A percentile compares a stretch with the other conserved stretches of the same genome.
These are phyloP conservation scores for Paramormyrops hopkinsi DNA, from an alignment of 2,797 vertebrate species.

Conservation along the genomic window DNA sequence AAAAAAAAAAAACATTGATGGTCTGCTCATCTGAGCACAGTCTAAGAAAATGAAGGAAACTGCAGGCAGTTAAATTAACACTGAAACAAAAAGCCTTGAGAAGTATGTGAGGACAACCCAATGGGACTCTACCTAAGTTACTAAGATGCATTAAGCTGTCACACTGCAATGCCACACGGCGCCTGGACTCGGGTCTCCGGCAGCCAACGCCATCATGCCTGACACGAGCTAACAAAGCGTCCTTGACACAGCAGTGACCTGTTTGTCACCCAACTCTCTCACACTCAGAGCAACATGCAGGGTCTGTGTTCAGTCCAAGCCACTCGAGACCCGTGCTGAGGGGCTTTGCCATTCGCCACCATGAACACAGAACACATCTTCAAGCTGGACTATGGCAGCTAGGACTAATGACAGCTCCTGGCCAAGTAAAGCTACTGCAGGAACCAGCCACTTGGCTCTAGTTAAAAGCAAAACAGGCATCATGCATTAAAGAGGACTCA, in stretches of 20 bases:
- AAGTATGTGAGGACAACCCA: neutral
- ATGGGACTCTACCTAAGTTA: neutral
- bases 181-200: neutral
- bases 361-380: neutral
- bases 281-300: slow-evolving; percentile 12
- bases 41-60: neutral
- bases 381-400: neutral
- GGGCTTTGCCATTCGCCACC: neutral
- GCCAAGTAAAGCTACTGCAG: neutral
- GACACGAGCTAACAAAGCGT: neutral
- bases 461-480: neutral
- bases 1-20: neutral
- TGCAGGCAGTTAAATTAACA: neutral
- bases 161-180: neutral
- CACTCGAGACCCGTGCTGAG: neutral
- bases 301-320: neutral
- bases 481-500: neutral
- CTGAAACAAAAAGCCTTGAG: neutral
- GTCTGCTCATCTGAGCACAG: neutral
- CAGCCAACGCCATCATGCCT: neutral
- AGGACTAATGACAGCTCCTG: neutral
- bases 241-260: neutral
- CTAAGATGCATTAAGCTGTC: neutral
- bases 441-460: neutral
- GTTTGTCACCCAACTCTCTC: neutral